Conservation (phyloP, 2,113 vertebrate genomes). For the Pelobates fuscus region DNA sequence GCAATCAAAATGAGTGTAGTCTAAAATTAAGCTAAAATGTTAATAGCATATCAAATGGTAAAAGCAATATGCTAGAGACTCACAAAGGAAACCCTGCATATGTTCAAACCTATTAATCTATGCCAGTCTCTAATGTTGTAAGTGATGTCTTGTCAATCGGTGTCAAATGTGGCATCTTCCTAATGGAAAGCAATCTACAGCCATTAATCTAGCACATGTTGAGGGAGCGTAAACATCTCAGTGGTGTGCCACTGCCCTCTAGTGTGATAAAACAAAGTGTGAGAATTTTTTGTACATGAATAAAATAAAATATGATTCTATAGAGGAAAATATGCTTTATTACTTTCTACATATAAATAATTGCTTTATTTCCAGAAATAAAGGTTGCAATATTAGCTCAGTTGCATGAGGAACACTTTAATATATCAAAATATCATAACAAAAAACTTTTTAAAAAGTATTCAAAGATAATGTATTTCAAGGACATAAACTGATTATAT, state of each 20-base stretch:
- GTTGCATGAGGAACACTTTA: too few relatives aligned
- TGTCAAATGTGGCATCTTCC: slow-evolving; percentile 46
- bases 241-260: slow-evolving; percentile 63
- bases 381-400: too few relatives aligned
- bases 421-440: too few relatives aligned
- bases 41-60: slow-evolving; percentile 30
- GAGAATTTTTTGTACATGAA: too few relatives aligned
- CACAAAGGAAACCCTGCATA: slow-evolving; percentile 31
- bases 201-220: slow-evolving; percentile 6
- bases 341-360: too few relatives aligned
- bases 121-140: slow-evolving; percentile 22
- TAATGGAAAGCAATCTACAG: background rate
- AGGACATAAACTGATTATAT: too few relatives aligned
- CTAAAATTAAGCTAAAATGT: slow-evolving; percentile 41
- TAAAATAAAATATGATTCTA: too few relatives aligned
- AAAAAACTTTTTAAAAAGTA: too few relatives aligned
- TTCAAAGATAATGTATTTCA: too few relatives aligned
- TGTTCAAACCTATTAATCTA: slow-evolving; percentile 34
- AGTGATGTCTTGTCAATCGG: slow-evolving; percentile 51
- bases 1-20: slow-evolving; percentile 31
- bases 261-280: slow-evolving; percentile 49
- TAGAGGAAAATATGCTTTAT: too few relatives aligned
- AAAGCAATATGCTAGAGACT: slow-evolving; percentile 23
- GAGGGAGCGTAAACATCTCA: background rate
- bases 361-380: too few relatives aligned